These are phyloP conservation scores for Trichomycterus rosablanca DNA, from an alignment of 2,113 vertebrate genomes.

Conservation along the genomic window DNA sequence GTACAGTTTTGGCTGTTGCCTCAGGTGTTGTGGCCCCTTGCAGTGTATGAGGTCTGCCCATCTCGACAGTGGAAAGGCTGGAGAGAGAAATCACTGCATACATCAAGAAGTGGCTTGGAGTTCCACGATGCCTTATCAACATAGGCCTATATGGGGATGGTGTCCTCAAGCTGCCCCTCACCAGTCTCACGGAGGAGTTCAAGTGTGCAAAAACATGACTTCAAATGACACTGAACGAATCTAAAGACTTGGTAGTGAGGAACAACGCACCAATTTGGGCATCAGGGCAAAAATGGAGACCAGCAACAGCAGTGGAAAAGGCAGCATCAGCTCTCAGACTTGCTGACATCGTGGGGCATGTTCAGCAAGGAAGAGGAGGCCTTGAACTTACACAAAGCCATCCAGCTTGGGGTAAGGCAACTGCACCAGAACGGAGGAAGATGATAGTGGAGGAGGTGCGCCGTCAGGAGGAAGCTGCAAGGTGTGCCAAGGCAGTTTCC, in stretches of 20 bases:
- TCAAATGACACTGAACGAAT: slow-evolving; percentile 18
- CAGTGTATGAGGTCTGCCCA: slow-evolving; percentile 6
- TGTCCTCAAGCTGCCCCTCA: slow-evolving; percentile 17
- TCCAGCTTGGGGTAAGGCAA: neutral
- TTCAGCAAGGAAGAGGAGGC: neutral
- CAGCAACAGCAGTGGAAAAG: neutral
- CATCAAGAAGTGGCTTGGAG: neutral
- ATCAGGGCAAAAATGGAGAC: neutral
- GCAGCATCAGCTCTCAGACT: neutral
- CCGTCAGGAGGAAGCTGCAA: neutral
- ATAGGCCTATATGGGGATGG: slow-evolving; percentile 22
- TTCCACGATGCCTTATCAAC: slow-evolving; percentile 12
- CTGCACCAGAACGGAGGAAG: neutral
- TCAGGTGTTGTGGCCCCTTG: slow-evolving; percentile 15
- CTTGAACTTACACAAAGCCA: neutral
- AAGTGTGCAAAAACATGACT: slow-evolving; percentile 21
- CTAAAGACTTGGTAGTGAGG: neutral
- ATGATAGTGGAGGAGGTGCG: neutral
- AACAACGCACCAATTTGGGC: neutral
- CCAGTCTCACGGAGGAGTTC: slow-evolving; percentile 13
- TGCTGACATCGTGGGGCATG: neutral
- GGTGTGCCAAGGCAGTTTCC: neutral
- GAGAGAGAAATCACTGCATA: slow-evolving; percentile 7
- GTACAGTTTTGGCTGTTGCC: slow-evolving; percentile 23
- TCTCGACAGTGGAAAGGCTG: slow-evolving; percentile 30